Evolutionary conservation across 2,888 invertebrate species (phyloP), one percentile per base, ranked within the genome.

Genomic region (Coremacera marginata): DNA sequence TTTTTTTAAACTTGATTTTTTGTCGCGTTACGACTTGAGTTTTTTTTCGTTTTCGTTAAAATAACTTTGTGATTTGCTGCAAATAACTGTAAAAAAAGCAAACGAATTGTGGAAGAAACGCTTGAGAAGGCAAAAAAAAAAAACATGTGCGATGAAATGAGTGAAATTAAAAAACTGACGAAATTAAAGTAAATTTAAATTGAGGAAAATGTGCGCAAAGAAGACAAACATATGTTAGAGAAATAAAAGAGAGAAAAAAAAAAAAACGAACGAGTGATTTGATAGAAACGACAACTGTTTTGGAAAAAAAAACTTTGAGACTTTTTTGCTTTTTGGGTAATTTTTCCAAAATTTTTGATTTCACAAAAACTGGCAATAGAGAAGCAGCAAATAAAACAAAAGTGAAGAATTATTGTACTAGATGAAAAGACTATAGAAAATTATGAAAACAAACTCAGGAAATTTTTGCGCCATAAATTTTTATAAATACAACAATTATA

Each of bases 401-500:
- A 60, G 16, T 25, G 11, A 25, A 60, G 1, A 19, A 14, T 25
- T 60, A 11, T 44, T 44, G 63, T 14, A 31, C 16, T 31, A 34
- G 34, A 25, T 63, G 16, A 34, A 3, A 27, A 16, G 34, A 60
- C 14, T n/a, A 60, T 14, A 60, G 16, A 63, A 25, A 63, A 63
- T 27, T n/a, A 11, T 7, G 51, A 74, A 44, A 44, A 44, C 11
- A 44, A 75, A 60, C 49, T 57, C 57, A 75, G 55, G 65, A 55
- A 67, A 73, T 75, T 75, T 75, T 76, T 75, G 75, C 74, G 77
- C 76, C 77, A 75, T 71, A 60, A 74, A 76, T 75, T 72, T 72
- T 75, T 71, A 72, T 5, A 34, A 68, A 37, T 60, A 77, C 77
- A 70, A 70, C 52, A 74, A 34, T 78, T 73, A 79, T 74, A 71